phyloP scores from a whole-genome alignment of 2,888 invertebrate species.

The Lepidonotus clava region DNA sequence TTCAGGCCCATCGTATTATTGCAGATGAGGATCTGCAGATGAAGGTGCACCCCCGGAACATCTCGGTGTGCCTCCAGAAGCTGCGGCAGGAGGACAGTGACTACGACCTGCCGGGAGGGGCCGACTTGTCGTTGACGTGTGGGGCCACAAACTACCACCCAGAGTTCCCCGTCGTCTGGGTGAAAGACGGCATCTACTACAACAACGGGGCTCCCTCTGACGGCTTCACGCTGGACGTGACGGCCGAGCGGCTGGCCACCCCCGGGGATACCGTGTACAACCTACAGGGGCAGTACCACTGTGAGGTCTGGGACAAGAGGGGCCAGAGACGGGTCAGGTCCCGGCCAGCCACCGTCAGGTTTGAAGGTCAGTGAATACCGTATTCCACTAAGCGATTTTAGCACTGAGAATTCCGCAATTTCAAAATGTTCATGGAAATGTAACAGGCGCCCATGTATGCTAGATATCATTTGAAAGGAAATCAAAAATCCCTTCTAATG shows the following conservation, averaged over 20 bases:
- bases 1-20: background rate
- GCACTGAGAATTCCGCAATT: too few relatives aligned
- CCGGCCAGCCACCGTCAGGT: constrained; percentile 7
- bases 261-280: background rate
- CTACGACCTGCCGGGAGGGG: background rate
- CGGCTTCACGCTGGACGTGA: constrained; percentile 54
- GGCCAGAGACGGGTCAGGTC: background rate
- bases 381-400: too few relatives aligned
- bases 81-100: background rate
- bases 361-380: constrained; percentile 25
- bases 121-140: constrained; percentile 50
- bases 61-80: background rate
- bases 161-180: constrained; percentile 54
- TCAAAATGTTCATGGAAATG: too few relatives aligned
- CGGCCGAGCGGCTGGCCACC: background rate
- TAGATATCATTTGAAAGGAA: too few relatives aligned
- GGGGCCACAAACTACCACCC: constrained; percentile 54
- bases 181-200: constrained; percentile 58
- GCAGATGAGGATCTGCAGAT: background rate
- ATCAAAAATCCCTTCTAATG: too few relatives aligned
- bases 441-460: too few relatives aligned
- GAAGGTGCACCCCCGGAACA: background rate
- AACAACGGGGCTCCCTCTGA: constrained; percentile 47
- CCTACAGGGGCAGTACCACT: constrained; percentile 58
- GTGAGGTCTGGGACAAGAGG: constrained; percentile 58